These are phyloP conservation scores for Taurulus bubalis DNA, from an alignment of 2,113 vertebrate genomes.

Conservation along the genomic window DNA sequence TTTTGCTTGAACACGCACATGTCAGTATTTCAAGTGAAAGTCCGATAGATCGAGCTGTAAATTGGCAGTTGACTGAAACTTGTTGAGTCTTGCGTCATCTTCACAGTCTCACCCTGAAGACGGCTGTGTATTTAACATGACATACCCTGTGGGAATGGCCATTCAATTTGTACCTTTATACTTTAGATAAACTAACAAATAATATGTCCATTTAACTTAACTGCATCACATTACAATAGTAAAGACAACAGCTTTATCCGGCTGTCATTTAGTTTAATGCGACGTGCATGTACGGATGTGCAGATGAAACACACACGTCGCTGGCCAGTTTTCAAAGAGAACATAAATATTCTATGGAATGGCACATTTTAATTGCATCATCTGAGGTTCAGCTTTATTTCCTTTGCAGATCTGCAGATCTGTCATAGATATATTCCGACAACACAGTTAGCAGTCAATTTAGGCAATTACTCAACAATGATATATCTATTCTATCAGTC, in stretches of 20 bases:
- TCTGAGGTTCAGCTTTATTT: slow-evolving; percentile 28
- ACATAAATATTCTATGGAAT: slow-evolving; percentile 53
- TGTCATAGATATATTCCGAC: slow-evolving; percentile 23
- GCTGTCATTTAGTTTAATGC: slow-evolving; percentile 20
- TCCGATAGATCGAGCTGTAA: neutral
- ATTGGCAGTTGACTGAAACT: slow-evolving; percentile 11
- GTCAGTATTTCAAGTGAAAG: neutral
- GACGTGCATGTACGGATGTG: slow-evolving; percentile 29
- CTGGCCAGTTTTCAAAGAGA: slow-evolving; percentile 43
- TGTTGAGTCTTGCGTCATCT: slow-evolving; percentile 36
- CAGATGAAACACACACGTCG: slow-evolving; percentile 41
- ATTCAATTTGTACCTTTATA: slow-evolving; percentile 20
- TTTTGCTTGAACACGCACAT: neutral
- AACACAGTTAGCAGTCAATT: slow-evolving; percentile 49
- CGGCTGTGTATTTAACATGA: slow-evolving; percentile 23
- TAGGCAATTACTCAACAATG: slow-evolving; percentile 52
- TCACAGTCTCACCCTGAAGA: slow-evolving; percentile 21
- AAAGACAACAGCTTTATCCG: slow-evolving; percentile 23
- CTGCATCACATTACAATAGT: slow-evolving; percentile 13
- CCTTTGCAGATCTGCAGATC: slow-evolving; percentile 43
- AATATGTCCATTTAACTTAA: slow-evolving; percentile 34
- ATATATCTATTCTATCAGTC: slow-evolving; percentile 44
- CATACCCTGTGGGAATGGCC: slow-evolving; percentile 7
- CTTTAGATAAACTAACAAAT: slow-evolving; percentile 37
- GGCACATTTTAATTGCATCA: slow-evolving; percentile 52